phyloP scores from a whole-genome alignment of 2,797 vertebrate genomes.

The Cynopterus sphinx region DNA sequence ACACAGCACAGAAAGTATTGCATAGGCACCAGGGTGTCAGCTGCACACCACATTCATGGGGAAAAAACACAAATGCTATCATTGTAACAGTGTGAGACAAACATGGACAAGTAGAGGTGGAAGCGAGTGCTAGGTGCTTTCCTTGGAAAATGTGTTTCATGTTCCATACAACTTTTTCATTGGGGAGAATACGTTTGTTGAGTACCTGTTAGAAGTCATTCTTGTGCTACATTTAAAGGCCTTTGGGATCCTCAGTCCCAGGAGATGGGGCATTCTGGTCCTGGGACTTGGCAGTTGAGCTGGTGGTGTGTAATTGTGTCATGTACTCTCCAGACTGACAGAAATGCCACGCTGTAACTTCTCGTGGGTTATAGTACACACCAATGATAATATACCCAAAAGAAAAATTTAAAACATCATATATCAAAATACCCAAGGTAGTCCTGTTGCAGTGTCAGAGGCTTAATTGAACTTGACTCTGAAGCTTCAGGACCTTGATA shows the following conservation, averaged over 20 bases:
- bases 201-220: neutral
- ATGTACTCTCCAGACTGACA: neutral
- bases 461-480: neutral
- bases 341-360: neutral
- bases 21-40: rapidly evolving
- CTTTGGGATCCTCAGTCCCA: rapidly evolving
- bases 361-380: neutral
- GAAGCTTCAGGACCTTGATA: neutral
- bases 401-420: neutral
- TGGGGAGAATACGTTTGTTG: neutral
- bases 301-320: no score
- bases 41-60: neutral
- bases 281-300: neutral
- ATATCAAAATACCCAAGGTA: neutral
- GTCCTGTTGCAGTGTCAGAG: neutral
- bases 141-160: neutral
- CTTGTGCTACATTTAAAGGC: neutral
- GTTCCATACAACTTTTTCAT: neutral
- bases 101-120: rapidly evolving
- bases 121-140: neutral
- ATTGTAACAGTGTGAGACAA: neutral
- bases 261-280: neutral
- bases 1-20: rapidly evolving
- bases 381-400: neutral
- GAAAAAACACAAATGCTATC: neutral